Conservation (phyloP, 2,888 invertebrate species). For the Teleogryllus oceanicus region DNA sequence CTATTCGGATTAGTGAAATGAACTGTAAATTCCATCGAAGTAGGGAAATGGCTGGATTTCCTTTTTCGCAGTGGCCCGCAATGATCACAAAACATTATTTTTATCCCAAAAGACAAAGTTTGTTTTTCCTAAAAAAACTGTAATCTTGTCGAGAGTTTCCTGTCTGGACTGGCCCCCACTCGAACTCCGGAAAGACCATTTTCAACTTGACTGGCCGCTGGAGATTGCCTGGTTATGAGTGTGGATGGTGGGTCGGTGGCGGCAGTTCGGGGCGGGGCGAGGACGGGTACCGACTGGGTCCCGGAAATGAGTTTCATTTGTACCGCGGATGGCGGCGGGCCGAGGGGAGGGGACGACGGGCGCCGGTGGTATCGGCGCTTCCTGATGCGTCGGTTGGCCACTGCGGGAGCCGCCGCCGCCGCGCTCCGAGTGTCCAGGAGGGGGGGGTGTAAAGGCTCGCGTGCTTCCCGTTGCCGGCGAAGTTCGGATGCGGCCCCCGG, state of each 20-base stretch:
- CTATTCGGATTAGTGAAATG: too few relatives aligned
- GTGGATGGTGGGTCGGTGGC: background rate
- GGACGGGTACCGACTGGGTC: background rate
- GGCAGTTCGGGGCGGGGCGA: background rate
- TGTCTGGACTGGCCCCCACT: background rate
- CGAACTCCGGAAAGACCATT: background rate
- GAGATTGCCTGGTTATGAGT: background rate
- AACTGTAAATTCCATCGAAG: too few relatives aligned
- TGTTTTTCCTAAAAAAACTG: background rate
- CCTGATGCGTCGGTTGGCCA: background rate
- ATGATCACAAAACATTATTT: too few relatives aligned
- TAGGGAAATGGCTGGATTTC: too few relatives aligned
- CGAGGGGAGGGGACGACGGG: background rate
- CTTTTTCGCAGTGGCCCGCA: too few relatives aligned
- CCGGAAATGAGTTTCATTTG: slow-evolving; percentile 12
- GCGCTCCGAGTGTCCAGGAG: too few relatives aligned
- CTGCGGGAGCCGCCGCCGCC: background rate
- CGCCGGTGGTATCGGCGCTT: background rate
- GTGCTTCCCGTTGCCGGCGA: too few relatives aligned
- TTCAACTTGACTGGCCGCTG: background rate
- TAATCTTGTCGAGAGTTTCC: background rate
- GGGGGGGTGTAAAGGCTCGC: too few relatives aligned
- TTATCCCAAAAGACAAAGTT: too few relatives aligned
- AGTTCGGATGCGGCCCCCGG: too few relatives aligned
- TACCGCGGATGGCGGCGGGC: background rate